Evolutionary conservation across 2,888 invertebrate genomes (phyloP).

Genomic region (Apotomis capreana): DNA sequence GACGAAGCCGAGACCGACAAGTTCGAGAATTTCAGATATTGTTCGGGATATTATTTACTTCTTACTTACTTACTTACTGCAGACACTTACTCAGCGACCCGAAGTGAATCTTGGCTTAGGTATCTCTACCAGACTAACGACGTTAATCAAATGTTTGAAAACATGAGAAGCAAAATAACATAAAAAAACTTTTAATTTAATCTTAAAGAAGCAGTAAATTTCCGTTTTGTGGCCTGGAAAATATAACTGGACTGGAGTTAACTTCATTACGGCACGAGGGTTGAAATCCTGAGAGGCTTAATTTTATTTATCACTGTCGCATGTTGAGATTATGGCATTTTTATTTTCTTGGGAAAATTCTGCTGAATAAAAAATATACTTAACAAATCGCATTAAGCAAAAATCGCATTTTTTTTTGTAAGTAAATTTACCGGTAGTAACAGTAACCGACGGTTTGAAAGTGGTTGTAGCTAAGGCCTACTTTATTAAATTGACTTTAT

Average conservation of each 20-base stretch:
- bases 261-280: conserved; percentile 29
- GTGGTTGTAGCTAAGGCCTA: too few relatives aligned
- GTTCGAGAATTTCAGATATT: too few relatives aligned
- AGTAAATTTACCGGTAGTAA: too few relatives aligned
- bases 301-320: conserved; percentile 39
- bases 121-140: not conserved
- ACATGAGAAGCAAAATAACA: not conserved
- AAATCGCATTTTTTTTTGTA: too few relatives aligned
- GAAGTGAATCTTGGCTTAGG: too few relatives aligned
- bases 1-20: too few relatives aligned
- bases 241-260: conserved; percentile 28
- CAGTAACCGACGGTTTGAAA: too few relatives aligned
- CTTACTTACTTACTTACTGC: too few relatives aligned
- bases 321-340: conserved; percentile 10
- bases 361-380: not conserved
- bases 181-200: conserved; percentile 32
- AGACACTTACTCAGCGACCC: too few relatives aligned
- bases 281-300: conserved; percentile 35
- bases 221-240: conserved; percentile 32
- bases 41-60: too few relatives aligned
- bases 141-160: conserved; percentile 2
- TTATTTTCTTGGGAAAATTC: conserved; percentile 16
- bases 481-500: too few relatives aligned
- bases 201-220: conserved; percentile 31
- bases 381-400: too few relatives aligned